A percentile compares a stretch with the other conserved stretches of the same genome.
Conservation (phyloP, 2,797 vertebrate species). For the Protosalanx chinensis region DNA sequence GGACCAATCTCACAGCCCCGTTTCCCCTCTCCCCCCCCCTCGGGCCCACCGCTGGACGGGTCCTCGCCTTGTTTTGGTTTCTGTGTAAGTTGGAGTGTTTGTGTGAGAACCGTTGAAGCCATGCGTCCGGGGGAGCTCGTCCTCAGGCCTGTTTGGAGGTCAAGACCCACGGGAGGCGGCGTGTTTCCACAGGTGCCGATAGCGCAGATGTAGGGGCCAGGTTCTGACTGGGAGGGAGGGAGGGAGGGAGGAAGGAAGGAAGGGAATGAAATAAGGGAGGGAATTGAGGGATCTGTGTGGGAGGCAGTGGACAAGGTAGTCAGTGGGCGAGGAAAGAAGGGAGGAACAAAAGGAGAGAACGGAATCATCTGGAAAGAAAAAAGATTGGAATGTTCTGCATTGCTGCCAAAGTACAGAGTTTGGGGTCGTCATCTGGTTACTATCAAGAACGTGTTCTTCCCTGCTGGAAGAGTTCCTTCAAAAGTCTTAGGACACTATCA, state of each 20-base stretch:
- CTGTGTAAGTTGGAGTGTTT: conserved; percentile 53
- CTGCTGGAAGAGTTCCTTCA: conserved; percentile 44
- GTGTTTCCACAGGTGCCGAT: conserved; percentile 73
- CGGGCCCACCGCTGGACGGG: conserved; percentile 36
- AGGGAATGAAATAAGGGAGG: conserved; percentile 21
- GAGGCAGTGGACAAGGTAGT: conserved; percentile 21
- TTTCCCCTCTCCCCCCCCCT: background rate
- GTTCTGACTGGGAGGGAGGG: conserved; percentile 49
- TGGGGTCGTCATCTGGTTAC: conserved; percentile 28
- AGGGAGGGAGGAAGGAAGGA: conserved; percentile 16
- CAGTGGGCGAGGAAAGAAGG: conserved; percentile 26
- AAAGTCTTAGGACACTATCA: conserved; percentile 29
- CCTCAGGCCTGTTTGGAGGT: conserved; percentile 61
- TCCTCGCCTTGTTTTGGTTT: conserved; percentile 41
- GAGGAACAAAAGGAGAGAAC: conserved; percentile 39
- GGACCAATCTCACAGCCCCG: background rate
- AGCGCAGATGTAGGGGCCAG: conserved; percentile 34
- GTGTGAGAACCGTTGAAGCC: conserved; percentile 66
- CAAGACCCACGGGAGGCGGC: conserved; percentile 62
- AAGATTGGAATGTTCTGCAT: conserved; percentile 22
- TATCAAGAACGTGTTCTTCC: conserved; percentile 31
- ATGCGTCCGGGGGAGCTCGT: conserved; percentile 47
- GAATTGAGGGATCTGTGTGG: too few relatives aligned
- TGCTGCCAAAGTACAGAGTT: background rate
- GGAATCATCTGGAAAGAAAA: conserved; percentile 40